phyloP scores from a whole-genome alignment of 1,140 invertebrate genomes.

The Stenopsyche tienmushanensis region DNA sequence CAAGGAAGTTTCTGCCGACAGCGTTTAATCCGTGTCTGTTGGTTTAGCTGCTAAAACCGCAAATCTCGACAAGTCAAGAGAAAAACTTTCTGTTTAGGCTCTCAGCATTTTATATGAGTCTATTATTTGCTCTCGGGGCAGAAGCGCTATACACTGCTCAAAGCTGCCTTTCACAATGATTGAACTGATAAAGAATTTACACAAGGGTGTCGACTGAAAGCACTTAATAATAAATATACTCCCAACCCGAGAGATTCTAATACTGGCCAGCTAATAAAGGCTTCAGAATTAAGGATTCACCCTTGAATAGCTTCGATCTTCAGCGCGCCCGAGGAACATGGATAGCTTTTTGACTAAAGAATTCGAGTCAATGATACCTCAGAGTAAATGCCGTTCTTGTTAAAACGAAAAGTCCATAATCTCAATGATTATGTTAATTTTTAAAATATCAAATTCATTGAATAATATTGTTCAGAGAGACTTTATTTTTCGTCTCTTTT shows the following conservation, averaged over 20 bases:
- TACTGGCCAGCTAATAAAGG: neutral
- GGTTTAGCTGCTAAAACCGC: neutral
- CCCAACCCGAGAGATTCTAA: too few species aligned
- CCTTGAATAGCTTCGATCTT: neutral
- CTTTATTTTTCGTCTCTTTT: too few species aligned
- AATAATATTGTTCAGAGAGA: too few species aligned
- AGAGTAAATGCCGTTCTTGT: neutral
- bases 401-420: too few species aligned
- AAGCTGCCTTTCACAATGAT: constrained; percentile 16
- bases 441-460: too few species aligned
- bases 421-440: too few species aligned
- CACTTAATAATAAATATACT: constrained; percentile 9
- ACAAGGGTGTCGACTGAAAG: neutral
- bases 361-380: neutral
- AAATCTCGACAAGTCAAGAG: neutral
- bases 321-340: neutral
- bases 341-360: neutral
- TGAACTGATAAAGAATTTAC: constrained; percentile 15
- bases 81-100: neutral
- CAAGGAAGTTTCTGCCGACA: neutral
- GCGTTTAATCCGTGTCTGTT: neutral
- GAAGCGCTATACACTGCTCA: neutral
- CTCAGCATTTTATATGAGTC: neutral
- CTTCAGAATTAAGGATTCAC: neutral
- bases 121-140: neutral